Evolutionary conservation across 2,797 vertebrate genomes (phyloP).

Genomic region (Myotis myotis): DNA sequence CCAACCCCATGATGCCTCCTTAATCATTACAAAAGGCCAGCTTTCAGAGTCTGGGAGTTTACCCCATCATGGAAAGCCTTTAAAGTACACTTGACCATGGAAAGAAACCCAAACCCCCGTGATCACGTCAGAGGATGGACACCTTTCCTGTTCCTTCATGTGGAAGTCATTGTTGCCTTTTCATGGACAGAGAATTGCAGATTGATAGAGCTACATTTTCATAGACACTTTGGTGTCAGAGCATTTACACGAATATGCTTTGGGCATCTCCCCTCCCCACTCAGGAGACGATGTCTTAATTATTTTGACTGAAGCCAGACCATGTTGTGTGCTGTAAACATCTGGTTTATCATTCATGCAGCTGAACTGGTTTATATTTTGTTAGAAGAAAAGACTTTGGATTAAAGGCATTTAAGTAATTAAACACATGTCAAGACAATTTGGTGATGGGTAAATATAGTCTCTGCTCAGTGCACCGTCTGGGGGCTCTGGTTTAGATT

Average conservation of each 20-base stretch:
- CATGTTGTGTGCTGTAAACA: conserved; percentile 72
- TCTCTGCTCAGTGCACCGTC: conserved; percentile 71
- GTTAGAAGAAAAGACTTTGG: conserved; percentile 75
- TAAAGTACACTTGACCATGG: not conserved
- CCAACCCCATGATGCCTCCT: not conserved
- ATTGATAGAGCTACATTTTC: conserved; percentile 55
- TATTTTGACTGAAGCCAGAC: conserved; percentile 75
- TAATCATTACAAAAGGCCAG: not conserved
- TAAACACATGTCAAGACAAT: conserved; percentile 80
- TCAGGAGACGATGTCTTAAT: conserved; percentile 75
- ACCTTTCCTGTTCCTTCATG: conserved; percentile 22
- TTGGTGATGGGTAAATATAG: conserved; percentile 80
- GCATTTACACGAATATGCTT: conserved; percentile 69
- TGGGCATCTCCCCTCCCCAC: conserved; percentile 45
- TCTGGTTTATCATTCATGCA: conserved; percentile 79
- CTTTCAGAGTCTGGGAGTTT: not conserved
- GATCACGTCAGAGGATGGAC: not conserved
- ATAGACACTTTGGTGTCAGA: conserved; percentile 63
- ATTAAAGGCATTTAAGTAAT: conserved; percentile 81
- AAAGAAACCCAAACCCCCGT: conserved; percentile 1
- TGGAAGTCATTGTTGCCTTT: conserved; percentile 59
- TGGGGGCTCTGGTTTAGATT: conserved; percentile 77
- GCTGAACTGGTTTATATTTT: conserved; percentile 77
- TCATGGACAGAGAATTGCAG: conserved; percentile 39
- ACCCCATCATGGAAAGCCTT: not conserved